Evolutionary conservation across 1,140 invertebrate genomes (phyloP).

Genomic region (Helicoverpa armigera): DNA sequence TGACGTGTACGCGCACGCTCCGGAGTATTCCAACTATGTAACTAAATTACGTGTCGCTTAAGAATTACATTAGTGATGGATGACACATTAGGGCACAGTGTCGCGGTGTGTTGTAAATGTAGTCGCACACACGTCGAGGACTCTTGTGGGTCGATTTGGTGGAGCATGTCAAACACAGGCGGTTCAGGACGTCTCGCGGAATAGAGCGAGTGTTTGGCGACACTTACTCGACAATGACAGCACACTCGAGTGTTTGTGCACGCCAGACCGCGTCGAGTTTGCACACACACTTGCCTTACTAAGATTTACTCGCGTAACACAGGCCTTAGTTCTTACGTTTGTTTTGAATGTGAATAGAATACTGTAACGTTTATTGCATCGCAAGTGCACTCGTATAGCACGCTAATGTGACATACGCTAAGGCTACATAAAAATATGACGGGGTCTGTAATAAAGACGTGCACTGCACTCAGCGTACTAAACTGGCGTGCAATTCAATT

Average conservation of each 20-base stretch:
- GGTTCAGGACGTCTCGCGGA: conserved; percentile 50
- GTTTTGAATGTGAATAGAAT: conserved; percentile 1
- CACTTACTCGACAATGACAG: conserved; percentile 60
- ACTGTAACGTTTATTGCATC: neutral
- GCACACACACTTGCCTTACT: conserved; percentile 53
- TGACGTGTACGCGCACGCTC: conserved; percentile 35
- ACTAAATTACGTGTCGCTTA: conserved; percentile 45
- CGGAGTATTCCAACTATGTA: conserved; percentile 49
- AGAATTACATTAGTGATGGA: conserved; percentile 45
- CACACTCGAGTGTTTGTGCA: conserved; percentile 57
- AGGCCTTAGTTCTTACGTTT: conserved; percentile 30
- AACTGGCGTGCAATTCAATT: conserved; percentile 39
- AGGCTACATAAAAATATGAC: conserved; percentile 2
- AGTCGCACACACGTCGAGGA: conserved; percentile 48
- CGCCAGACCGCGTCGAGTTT: conserved; percentile 50
- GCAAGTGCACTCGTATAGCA: neutral
- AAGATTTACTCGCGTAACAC: conserved; percentile 53
- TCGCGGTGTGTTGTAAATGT: conserved; percentile 40
- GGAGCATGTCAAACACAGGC: conserved; percentile 62
- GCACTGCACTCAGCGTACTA: conserved; percentile 29
- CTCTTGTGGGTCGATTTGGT: conserved; percentile 58
- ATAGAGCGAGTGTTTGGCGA: conserved; percentile 58
- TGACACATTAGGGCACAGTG: conserved; percentile 49
- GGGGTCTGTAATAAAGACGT: neutral
- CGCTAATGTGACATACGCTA: neutral